Evolutionary conservation across 2,797 vertebrate genomes (phyloP).

Genomic region (Gambusia yucatana): DNA sequence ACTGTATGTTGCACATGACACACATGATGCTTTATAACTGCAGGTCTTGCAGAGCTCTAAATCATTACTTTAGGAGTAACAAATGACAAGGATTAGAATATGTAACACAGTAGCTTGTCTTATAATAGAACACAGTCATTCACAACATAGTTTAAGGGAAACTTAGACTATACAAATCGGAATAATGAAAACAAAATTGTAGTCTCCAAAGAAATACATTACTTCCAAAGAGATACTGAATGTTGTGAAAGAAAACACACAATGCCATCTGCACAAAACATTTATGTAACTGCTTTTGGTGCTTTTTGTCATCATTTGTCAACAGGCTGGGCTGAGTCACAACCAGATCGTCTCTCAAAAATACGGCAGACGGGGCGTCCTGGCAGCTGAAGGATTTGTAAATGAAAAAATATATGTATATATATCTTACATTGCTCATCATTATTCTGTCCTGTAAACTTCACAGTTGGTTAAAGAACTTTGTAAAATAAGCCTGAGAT

Average conservation of each 20-base stretch:
- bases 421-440: background rate
- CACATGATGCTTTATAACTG: background rate
- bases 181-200: background rate
- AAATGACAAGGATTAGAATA: background rate
- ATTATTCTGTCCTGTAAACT: background rate
- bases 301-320: background rate
- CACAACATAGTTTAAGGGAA: background rate
- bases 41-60: no score
- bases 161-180: background rate
- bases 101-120: background rate
- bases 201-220: background rate
- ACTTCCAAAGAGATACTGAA: background rate
- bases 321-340: slow-evolving; percentile 7
- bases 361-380: background rate
- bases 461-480: background rate
- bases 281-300: background rate
- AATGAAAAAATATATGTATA: background rate
- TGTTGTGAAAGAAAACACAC: background rate
- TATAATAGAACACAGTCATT: background rate
- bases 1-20: background rate
- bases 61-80: background rate
- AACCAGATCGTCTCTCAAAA: background rate
- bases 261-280: slow-evolving; percentile 1
- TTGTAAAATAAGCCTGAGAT: background rate
- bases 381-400: slow-evolving; percentile 1